Evolutionary conservation across 2,888 invertebrate genomes (phyloP).

Genomic region (Polyploca ridens): DNA sequence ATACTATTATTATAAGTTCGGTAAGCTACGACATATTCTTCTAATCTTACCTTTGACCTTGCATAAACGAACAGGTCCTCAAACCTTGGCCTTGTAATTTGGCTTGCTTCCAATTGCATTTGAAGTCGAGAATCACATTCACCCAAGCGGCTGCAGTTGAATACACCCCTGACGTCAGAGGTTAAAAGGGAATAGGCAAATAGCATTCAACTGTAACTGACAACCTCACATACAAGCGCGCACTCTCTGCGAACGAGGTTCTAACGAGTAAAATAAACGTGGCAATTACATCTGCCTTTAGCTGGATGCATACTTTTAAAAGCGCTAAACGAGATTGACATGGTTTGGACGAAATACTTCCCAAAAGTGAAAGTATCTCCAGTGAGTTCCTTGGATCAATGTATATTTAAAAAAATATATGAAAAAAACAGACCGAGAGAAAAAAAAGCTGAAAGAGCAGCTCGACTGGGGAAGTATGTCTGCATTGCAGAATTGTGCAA

Average conservation of each 20-base stretch:
- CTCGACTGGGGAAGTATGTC: too few species aligned
- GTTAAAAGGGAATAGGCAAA: conserved; percentile 4
- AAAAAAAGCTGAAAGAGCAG: too few species aligned
- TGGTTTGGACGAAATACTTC: too few species aligned
- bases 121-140: conserved; percentile 8
- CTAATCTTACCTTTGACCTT: background rate
- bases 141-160: conserved; percentile 7
- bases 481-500: too few species aligned
- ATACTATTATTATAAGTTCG: too few species aligned
- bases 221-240: conserved; percentile 5
- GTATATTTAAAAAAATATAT: too few species aligned
- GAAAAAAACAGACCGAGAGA: too few species aligned
- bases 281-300: background rate
- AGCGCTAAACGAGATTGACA: too few species aligned
- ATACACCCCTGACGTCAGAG: conserved; percentile 6
- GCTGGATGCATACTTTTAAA: too few species aligned
- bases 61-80: background rate
- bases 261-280: conserved; percentile 8
- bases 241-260: background rate
- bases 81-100: conserved; percentile 6
- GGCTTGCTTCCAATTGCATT: background rate
- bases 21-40: background rate
- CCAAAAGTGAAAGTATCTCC: too few species aligned
- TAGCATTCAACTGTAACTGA: conserved; percentile 5
- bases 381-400: too few species aligned